A percentile compares a stretch with the other conserved stretches of the same genome.
These are phyloP conservation scores for Steromphala cineraria DNA, from an alignment of 2,888 invertebrate species.

Conservation along the genomic window DNA sequence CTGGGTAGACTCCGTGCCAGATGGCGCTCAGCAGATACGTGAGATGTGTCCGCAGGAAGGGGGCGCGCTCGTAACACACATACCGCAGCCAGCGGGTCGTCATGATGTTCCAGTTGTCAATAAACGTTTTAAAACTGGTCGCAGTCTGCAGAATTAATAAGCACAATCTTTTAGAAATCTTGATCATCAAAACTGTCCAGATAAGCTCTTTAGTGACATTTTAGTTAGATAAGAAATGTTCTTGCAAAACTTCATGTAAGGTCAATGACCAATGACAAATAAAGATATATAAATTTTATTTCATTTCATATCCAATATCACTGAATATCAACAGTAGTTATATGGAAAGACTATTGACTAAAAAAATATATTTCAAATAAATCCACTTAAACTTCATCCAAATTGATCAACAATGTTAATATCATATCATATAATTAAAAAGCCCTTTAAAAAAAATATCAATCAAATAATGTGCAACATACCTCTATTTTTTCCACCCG, in stretches of 20 bases:
- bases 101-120: conserved; percentile 95
- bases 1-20: conserved; percentile 86
- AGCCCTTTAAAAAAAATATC: not conserved
- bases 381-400: too few relatives aligned
- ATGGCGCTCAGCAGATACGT: conserved; percentile 80
- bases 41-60: conserved; percentile 81
- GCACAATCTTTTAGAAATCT: too few relatives aligned
- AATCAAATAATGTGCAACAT: conserved; percentile 58
- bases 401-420: not conserved
- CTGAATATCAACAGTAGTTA: too few relatives aligned
- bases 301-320: too few relatives aligned
- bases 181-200: too few relatives aligned
- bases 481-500: conserved; percentile 92
- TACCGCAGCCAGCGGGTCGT: conserved; percentile 94
- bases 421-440: not conserved
- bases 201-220: not conserved
- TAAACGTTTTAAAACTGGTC: conserved; percentile 88
- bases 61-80: conserved; percentile 91
- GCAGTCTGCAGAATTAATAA: conserved; percentile 79
- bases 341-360: too few relatives aligned
- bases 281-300: too few relatives aligned
- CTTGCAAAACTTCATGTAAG: too few relatives aligned
- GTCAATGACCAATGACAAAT: too few relatives aligned
- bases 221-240: too few relatives aligned
- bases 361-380: too few relatives aligned